phyloP scores from a whole-genome alignment of 2,888 invertebrate genomes.

The Busseola fusca region DNA sequence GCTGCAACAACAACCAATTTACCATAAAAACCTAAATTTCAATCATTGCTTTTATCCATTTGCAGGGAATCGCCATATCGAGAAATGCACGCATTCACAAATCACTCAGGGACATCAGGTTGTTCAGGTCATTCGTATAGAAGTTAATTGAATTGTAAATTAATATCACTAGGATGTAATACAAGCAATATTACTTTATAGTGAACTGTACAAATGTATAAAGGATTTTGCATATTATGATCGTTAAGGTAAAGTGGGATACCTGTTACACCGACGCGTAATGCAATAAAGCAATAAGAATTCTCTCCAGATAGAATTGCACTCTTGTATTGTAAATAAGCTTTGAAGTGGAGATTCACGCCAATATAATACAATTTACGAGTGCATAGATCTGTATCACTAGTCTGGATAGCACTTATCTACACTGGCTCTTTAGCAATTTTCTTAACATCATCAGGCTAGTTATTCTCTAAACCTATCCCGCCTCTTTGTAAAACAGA shows the following conservation, averaged over 20 bases:
- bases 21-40: not conserved
- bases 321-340: not conserved
- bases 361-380: not conserved
- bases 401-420: not conserved
- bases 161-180: conserved; percentile 86
- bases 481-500: not conserved
- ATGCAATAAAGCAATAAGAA: conserved; percentile 10
- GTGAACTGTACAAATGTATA: conserved; percentile 82
- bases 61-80: conserved; percentile 84
- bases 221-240: conserved; percentile 74
- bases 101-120: conserved; percentile 85
- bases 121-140: conserved; percentile 85
- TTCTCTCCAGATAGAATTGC: not conserved
- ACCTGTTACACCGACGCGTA: conserved; percentile 69
- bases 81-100: conserved; percentile 82
- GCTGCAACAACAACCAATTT: not conserved
- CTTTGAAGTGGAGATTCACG: not conserved
- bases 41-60: conserved; percentile 47
- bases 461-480: not conserved
- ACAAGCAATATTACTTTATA: conserved; percentile 84
- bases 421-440: not conserved
- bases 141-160: conserved; percentile 78
- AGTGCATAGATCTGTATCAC: not conserved
- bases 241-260: conserved; percentile 63
- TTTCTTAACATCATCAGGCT: not conserved